These are phyloP conservation scores for Notamacropus eugenii DNA, from an alignment of 2,797 vertebrate species.

Conservation along the genomic window DNA sequence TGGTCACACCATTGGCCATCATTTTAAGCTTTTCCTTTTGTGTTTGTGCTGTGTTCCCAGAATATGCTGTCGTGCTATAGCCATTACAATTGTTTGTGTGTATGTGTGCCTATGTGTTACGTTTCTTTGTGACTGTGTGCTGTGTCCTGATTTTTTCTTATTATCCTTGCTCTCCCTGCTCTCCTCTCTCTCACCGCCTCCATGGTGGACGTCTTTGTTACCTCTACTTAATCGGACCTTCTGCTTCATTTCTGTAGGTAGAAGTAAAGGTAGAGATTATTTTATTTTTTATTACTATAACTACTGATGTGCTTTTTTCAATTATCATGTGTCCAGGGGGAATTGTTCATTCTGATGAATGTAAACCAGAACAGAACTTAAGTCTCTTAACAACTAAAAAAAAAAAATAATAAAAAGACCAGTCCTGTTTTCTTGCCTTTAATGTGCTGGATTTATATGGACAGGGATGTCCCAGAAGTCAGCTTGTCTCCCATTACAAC, in stretches of 20 bases:
- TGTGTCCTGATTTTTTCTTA: slow-evolving; percentile 74
- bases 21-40: slow-evolving; percentile 66
- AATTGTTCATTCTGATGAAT: slow-evolving; percentile 64
- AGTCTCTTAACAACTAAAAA: slow-evolving; percentile 48
- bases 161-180: slow-evolving; percentile 76
- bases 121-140: slow-evolving; percentile 53
- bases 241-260: slow-evolving; percentile 92
- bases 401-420: slow-evolving; percentile 11
- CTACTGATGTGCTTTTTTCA: slow-evolving; percentile 69
- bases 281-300: slow-evolving; percentile 83
- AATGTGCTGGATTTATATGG: background rate
- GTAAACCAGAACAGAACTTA: slow-evolving; percentile 45
- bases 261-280: slow-evolving; percentile 97
- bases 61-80: slow-evolving; percentile 12
- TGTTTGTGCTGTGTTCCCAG: slow-evolving; percentile 48
- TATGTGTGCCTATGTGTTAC: slow-evolving; percentile 32
- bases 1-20: slow-evolving; percentile 35
- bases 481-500: slow-evolving; percentile 26
- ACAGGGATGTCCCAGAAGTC: slow-evolving; percentile 26
- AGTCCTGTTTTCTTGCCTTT: background rate
- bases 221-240: slow-evolving; percentile 85
- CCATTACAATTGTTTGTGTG: slow-evolving; percentile 25
- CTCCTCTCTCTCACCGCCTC: slow-evolving; percentile 78
- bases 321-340: slow-evolving; percentile 59
- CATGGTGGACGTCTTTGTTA: slow-evolving; percentile 85